These are phyloP conservation scores for Neotoma lepida DNA, from an alignment of 2,113 vertebrate species.

Conservation along the genomic window DNA sequence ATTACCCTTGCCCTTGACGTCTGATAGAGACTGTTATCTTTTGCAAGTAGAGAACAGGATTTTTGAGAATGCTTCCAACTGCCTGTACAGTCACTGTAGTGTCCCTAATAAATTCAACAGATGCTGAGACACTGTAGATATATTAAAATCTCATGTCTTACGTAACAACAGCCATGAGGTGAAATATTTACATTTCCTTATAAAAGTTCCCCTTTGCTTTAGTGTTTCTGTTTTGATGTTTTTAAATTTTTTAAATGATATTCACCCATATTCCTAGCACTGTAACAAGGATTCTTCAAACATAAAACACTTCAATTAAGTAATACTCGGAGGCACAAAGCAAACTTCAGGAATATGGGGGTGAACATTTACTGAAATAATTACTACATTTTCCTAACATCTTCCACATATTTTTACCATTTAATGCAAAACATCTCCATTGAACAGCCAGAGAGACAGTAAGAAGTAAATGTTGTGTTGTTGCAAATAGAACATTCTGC, in stretches of 20 bases:
- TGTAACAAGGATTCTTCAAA: slow-evolving; percentile 88
- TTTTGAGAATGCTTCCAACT: slow-evolving; percentile 88
- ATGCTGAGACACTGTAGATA: slow-evolving; percentile 87
- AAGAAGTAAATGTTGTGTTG: slow-evolving; percentile 88
- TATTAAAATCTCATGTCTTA: slow-evolving; percentile 87
- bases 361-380: slow-evolving; percentile 88
- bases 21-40: slow-evolving; percentile 85
- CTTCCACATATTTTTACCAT: slow-evolving; percentile 87
- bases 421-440: slow-evolving; percentile 87
- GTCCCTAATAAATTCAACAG: slow-evolving; percentile 87
- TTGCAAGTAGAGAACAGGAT: slow-evolving; percentile 87
- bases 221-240: slow-evolving; percentile 76
- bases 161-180: slow-evolving; percentile 84
- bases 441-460: slow-evolving; percentile 89
- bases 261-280: slow-evolving; percentile 88
- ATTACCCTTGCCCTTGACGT: slow-evolving; percentile 86
- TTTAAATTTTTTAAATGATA: slow-evolving; percentile 74
- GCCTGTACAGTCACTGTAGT: slow-evolving; percentile 84
- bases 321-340: slow-evolving; percentile 92
- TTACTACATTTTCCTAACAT: slow-evolving; percentile 90
- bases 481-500: slow-evolving; percentile 90
- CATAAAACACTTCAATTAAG: slow-evolving; percentile 89
- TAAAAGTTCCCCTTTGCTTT: slow-evolving; percentile 90
- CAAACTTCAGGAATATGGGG: slow-evolving; percentile 87
- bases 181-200: slow-evolving; percentile 91